Evolutionary conservation across 2,797 vertebrate genomes (phyloP).

Genomic region (Yasuhikotakia modesta): DNA sequence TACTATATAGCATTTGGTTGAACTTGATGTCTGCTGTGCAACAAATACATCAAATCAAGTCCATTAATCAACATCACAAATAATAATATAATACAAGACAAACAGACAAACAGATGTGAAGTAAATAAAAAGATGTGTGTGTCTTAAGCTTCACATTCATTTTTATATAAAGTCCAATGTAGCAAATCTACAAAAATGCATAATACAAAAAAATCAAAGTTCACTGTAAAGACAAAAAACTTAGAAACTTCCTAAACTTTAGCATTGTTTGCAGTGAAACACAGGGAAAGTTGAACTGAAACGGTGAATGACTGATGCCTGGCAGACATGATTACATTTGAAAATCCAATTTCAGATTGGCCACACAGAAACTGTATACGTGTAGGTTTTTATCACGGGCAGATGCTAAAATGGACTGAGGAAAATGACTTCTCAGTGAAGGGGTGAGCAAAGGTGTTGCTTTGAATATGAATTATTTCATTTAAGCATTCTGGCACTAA

Average conservation of each 20-base stretch:
- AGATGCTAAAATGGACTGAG: slow-evolving; percentile 51
- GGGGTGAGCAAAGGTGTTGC: slow-evolving; percentile 28
- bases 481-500: slow-evolving; percentile 45
- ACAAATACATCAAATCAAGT: no score
- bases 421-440: slow-evolving; percentile 50
- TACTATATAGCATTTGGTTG: no score
- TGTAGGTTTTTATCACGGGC: slow-evolving; percentile 41
- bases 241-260: neutral
- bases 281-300: slow-evolving; percentile 14
- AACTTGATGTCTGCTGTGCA: no score
- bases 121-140: no score
- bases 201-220: neutral
- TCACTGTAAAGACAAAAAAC: neutral
- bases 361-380: slow-evolving; percentile 34
- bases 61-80: no score
- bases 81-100: no score
- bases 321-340: slow-evolving; percentile 51
- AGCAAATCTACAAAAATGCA: neutral
- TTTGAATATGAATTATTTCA: slow-evolving; percentile 54
- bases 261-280: slow-evolving; percentile 28
- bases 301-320: slow-evolving; percentile 47
- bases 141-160: neutral
- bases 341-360: slow-evolving; percentile 55
- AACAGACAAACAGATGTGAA: no score
- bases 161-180: neutral